These are phyloP conservation scores for Stylophora pistillata DNA, from an alignment of 64 coral and sea anemone genomes.

Conservation along the genomic window DNA sequence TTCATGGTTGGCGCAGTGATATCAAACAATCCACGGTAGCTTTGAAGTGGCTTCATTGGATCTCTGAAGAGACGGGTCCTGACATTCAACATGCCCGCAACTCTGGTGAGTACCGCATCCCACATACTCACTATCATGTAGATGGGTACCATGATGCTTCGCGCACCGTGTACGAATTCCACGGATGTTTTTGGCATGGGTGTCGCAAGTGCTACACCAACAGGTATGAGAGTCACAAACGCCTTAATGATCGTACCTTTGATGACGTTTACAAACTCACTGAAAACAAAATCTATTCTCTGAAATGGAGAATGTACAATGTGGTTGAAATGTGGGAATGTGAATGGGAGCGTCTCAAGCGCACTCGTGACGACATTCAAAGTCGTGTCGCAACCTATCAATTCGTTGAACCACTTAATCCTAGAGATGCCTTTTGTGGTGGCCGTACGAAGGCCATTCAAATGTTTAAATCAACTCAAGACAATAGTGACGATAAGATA, in stretches of 20 bases:
- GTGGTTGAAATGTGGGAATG: slow-evolving; percentile 30
- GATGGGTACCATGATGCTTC: neutral
- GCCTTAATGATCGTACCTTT: neutral
- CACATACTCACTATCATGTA: neutral
- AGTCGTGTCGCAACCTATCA: too few species aligned
- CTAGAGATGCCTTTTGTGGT: too few species aligned
- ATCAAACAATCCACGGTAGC: neutral
- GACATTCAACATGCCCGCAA: neutral
- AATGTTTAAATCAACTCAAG: too few species aligned
- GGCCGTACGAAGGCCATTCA: too few species aligned
- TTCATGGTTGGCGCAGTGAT: neutral
- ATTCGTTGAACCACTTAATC: too few species aligned
- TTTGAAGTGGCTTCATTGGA: neutral
- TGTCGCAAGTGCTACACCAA: neutral
- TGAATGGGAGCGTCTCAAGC: slow-evolving; percentile 8
- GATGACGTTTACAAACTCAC: neutral
- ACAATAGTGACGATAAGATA: too few species aligned
- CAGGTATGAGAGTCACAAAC: neutral
- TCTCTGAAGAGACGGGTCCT: neutral
- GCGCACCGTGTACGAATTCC: slow-evolving; percentile 40
- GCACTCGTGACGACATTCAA: too few species aligned
- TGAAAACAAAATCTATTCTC: neutral
- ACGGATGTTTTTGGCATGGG: slow-evolving; percentile 18
- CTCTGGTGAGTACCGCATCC: neutral
- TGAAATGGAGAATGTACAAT: neutral